These are phyloP conservation scores for Ptychobarbus kaznakovi DNA, from an alignment of 2,797 vertebrate species.

Conservation along the genomic window DNA sequence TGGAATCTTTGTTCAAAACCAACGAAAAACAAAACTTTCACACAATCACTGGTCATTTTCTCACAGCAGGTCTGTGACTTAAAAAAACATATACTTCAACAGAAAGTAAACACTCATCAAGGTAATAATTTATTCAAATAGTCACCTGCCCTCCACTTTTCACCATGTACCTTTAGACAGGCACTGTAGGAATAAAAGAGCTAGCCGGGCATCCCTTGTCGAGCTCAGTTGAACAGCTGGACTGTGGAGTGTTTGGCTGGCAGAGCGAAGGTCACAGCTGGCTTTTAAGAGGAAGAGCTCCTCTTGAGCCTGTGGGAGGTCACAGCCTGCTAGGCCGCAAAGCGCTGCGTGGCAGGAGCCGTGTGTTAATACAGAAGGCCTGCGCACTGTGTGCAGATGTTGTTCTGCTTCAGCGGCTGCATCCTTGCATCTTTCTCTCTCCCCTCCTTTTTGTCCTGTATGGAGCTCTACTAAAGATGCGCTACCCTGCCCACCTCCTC, in stretches of 20 bases:
- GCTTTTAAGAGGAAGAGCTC: constrained; percentile 82
- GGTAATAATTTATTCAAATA: neutral
- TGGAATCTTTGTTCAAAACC: neutral
- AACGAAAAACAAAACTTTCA: neutral
- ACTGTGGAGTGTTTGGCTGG: constrained; percentile 79
- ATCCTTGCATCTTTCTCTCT: constrained; percentile 33
- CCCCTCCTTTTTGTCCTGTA: neutral
- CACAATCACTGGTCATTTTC: neutral
- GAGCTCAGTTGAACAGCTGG: constrained; percentile 83
- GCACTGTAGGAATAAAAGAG: constrained; percentile 20
- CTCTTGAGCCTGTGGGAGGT: constrained; percentile 79
- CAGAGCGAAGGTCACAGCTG: constrained; percentile 80
- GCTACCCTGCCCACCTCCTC: constrained; percentile 64
- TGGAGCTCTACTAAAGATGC: constrained; percentile 22
- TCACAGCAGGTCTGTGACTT: neutral
- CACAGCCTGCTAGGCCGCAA: constrained; percentile 81
- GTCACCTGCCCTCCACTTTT: constrained; percentile 18
- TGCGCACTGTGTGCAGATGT: constrained; percentile 80
- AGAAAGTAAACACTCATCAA: neutral
- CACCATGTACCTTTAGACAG: constrained; percentile 18
- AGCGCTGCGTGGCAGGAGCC: constrained; percentile 73
- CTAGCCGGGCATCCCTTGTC: constrained; percentile 61
- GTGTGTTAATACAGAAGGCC: constrained; percentile 79
- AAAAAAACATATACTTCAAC: neutral
- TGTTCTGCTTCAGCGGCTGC: constrained; percentile 71